These are phyloP conservation scores for Ovis canadensis DNA, from an alignment of 2,113 vertebrate species.

Conservation along the genomic window DNA sequence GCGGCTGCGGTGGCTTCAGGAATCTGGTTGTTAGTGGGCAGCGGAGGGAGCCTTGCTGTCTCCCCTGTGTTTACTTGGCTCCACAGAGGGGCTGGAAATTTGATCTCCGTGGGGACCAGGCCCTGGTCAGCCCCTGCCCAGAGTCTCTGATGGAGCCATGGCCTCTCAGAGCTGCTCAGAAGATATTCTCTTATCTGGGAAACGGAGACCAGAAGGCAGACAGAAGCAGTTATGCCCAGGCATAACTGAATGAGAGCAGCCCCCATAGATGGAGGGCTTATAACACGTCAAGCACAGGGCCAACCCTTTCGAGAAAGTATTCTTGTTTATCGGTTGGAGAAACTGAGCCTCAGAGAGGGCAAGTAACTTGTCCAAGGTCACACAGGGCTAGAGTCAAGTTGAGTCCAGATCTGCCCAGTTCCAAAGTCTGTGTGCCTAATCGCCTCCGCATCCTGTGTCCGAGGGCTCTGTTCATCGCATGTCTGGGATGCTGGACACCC, in stretches of 20 bases:
- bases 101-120: constrained; percentile 48
- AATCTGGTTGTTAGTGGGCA: constrained; percentile 72
- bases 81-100: constrained; percentile 52
- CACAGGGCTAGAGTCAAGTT: not conserved
- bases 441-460: not conserved
- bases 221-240: not conserved
- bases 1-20: constrained; percentile 36
- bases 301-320: not conserved
- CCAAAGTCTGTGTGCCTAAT: not conserved
- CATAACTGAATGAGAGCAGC: not conserved
- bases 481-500: too few species aligned
- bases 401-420: not conserved
- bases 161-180: not conserved
- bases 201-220: not conserved
- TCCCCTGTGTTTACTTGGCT: constrained; percentile 71
- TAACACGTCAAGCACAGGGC: not conserved
- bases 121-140: not conserved
- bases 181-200: not conserved
- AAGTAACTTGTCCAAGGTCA: not conserved
- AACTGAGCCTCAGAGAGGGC: not conserved
- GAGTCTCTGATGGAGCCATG: not conserved
- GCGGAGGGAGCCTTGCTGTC: constrained; percentile 63
- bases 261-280: fast-evolving
- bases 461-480: fast-evolving
- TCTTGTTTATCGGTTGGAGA: not conserved